phyloP scores from a whole-genome alignment of 1,140 invertebrate species.

The Zaprionus capensis region DNA sequence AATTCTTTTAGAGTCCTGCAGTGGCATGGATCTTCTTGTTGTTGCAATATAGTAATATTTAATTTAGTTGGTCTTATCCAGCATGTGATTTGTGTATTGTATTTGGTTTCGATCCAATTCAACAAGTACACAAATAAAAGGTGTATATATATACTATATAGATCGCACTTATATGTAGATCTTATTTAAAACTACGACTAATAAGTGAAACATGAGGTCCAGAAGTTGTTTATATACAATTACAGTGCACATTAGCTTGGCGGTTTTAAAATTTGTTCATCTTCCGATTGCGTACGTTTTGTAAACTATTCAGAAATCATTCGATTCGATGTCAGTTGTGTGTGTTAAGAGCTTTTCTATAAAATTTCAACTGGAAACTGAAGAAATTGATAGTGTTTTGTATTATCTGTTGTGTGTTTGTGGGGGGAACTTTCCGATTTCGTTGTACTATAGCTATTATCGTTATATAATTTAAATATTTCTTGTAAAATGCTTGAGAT shows the following conservation, averaged over 20 bases:
- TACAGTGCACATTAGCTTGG: conserved; percentile 42
- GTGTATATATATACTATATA: conserved; percentile 51
- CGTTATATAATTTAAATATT: conserved; percentile 11
- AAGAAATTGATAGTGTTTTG: neutral
- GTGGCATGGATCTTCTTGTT: conserved; percentile 24
- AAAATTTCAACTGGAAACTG: neutral
- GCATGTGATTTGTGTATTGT: conserved; percentile 50
- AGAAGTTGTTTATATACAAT: conserved; percentile 72
- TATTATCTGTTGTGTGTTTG: conserved; percentile 10
- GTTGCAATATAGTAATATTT: conserved; percentile 45
- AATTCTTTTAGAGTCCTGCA: conserved; percentile 51
- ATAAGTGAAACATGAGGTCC: conserved; percentile 70
- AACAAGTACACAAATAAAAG: conserved; percentile 52
- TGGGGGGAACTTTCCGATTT: conserved; percentile 43
- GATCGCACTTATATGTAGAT: conserved; percentile 29
- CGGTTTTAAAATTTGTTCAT: conserved; percentile 32
- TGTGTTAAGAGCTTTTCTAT: neutral
- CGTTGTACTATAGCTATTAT: conserved; percentile 59
- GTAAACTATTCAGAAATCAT: conserved; percentile 8
- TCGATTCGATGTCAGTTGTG: conserved; percentile 16
- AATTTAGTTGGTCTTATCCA: conserved; percentile 82
- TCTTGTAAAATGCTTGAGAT: conserved; percentile 35
- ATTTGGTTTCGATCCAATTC: conserved; percentile 47
- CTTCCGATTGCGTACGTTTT: conserved; percentile 19
- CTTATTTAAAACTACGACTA: conserved; percentile 13